These are phyloP conservation scores for Cryptocheilus praepositus DNA, from an alignment of 2,888 invertebrate genomes.

Conservation along the genomic window DNA sequence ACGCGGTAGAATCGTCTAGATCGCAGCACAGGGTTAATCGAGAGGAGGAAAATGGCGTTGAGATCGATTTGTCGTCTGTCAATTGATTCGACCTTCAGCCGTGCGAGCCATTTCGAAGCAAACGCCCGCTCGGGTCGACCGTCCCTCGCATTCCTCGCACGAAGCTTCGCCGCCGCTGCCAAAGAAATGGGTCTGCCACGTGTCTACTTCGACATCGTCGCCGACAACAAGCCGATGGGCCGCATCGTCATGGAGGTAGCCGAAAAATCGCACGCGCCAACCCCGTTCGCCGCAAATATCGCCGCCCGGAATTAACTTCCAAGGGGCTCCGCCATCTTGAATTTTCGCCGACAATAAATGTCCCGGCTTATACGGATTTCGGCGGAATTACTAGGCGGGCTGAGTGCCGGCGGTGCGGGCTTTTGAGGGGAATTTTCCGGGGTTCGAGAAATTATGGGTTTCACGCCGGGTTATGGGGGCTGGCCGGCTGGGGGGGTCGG, in stretches of 20 bases:
- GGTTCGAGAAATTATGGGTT: no score
- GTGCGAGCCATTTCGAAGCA: conserved; percentile 71
- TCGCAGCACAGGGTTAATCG: neutral
- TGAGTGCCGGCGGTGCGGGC: no score
- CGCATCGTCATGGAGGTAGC: conserved; percentile 95
- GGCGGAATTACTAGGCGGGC: no score
- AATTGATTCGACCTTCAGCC: conserved; percentile 74
- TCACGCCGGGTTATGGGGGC: no score
- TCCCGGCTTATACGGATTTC: neutral
- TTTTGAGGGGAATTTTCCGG: no score
- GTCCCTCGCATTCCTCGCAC: conserved; percentile 72
- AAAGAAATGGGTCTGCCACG: conserved; percentile 87
- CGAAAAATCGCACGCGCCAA: conserved; percentile 34
- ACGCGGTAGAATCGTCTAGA: no score
- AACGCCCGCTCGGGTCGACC: conserved; percentile 67
- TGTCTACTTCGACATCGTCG: conserved; percentile 94
- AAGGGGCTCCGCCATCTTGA: conserved; percentile 53
- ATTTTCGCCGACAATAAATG: conserved; percentile 9
- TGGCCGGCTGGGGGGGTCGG: no score
- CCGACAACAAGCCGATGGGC: conserved; percentile 86
- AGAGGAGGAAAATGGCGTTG: conserved; percentile 67
- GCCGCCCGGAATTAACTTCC: no score
- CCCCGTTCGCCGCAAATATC: no score
- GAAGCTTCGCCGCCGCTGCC: conserved; percentile 75
- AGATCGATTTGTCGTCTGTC: conserved; percentile 72